phyloP scores from a whole-genome alignment of 2,888 invertebrate genomes.

The Proisotoma minuta region DNA sequence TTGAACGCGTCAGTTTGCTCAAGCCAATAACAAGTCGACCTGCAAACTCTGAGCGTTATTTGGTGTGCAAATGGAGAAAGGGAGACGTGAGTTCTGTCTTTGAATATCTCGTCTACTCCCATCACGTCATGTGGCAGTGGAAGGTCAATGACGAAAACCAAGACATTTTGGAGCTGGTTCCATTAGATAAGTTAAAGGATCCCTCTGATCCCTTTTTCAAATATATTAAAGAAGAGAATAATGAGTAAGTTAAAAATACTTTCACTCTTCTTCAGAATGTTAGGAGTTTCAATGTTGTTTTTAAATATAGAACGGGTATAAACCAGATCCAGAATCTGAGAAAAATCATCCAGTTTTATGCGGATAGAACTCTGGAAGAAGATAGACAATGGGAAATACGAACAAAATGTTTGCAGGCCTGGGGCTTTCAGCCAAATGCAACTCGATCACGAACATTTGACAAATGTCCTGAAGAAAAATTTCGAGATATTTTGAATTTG shows the following conservation, averaged over 20 bases:
- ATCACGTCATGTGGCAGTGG: neutral
- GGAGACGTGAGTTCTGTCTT: neutral
- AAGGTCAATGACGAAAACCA: neutral
- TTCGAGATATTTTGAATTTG: neutral
- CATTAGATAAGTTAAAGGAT: neutral
- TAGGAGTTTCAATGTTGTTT: too few species aligned
- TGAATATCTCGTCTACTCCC: neutral
- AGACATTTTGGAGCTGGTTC: neutral
- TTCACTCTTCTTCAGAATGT: too few species aligned
- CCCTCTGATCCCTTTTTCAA: neutral
- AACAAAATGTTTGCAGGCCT: neutral
- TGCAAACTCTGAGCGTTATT: conserved; percentile 86
- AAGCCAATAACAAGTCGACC: conserved; percentile 96
- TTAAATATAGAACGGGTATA: neutral
- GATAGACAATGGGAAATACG: neutral
- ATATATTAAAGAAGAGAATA: neutral
- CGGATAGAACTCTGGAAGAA: neutral
- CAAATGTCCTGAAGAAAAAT: neutral
- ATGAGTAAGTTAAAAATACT: neutral
- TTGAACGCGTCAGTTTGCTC: conserved; percentile 76
- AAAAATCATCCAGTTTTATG: neutral
- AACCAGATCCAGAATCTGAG: conserved; percentile 1
- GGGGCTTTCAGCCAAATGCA: neutral
- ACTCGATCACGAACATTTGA: neutral
- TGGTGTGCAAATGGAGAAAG: conserved; percentile 53